A percentile compares a stretch with the other conserved stretches of the same genome.
Conservation (phyloP, 2,888 invertebrate species). For the Leptinotarsa peninsularis region DNA sequence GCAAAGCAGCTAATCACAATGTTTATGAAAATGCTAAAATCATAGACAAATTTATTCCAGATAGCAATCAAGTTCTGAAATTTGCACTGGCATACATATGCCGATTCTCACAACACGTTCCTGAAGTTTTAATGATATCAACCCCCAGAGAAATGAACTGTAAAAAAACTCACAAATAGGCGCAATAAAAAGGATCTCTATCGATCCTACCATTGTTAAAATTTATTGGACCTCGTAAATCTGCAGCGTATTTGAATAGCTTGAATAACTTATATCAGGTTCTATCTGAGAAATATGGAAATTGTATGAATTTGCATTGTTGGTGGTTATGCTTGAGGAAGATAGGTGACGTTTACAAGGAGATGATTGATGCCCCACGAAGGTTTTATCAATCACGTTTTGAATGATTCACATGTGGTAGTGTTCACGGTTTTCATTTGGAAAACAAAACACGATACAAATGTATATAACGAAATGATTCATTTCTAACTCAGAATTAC, state of each 20-base stretch:
- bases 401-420: not conserved
- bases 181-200: conserved; percentile 12
- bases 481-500: no score
- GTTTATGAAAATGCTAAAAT: no score
- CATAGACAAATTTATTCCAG: no score
- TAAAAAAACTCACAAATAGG: not conserved
- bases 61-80: no score
- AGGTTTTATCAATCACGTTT: conserved; percentile 13
- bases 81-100: no score
- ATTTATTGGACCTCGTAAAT: conserved; percentile 31
- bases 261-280: conserved; percentile 15
- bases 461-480: not conserved
- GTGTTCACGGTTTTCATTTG: not conserved
- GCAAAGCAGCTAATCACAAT: no score
- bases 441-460: not conserved
- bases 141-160: not conserved
- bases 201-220: conserved; percentile 8
- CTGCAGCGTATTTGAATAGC: conserved; percentile 22
- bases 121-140: not conserved
- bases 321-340: conserved; percentile 15
- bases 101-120: no score
- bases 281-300: conserved; percentile 22
- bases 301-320: conserved; percentile 22
- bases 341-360: conserved; percentile 8
- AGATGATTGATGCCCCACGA: conserved; percentile 22